Percentiles rank a stretch among this genome's conserved stretches.
phyloP scores from a whole-genome alignment of 1,140 invertebrate genomes.

The Procambarus virginalis region DNA sequence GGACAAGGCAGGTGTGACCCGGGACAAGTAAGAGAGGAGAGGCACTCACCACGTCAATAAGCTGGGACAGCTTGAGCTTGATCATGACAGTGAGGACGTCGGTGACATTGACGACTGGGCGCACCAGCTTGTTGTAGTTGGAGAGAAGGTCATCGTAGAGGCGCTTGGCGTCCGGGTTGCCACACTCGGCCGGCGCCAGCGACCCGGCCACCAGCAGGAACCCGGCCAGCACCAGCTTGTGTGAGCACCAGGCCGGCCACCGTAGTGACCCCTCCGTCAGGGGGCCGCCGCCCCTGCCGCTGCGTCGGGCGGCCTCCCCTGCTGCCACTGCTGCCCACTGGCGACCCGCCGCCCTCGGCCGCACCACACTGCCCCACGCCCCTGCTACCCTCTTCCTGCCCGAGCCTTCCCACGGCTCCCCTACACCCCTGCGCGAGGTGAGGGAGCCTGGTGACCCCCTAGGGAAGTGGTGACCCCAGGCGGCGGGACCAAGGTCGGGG shows the following conservation, averaged over 20 bases:
- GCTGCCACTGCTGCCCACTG: background rate
- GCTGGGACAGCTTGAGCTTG: conserved; percentile 52
- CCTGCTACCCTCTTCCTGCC: background rate
- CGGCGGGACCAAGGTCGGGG: background rate
- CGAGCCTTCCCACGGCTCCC: background rate
- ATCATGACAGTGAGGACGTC: conserved; percentile 53
- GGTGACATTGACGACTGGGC: conserved; percentile 46
- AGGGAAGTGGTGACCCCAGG: background rate
- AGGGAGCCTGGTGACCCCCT: background rate
- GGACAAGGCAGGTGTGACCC: background rate
- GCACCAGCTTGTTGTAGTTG: conserved; percentile 55
- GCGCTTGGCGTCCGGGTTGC: conserved; percentile 51
- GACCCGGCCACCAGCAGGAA: conserved; percentile 25
- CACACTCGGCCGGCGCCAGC: conserved; percentile 30
- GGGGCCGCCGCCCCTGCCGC: background rate
- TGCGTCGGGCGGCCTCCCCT: background rate
- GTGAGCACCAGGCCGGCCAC: conserved; percentile 21
- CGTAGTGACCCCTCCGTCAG: background rate
- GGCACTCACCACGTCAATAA: conserved; percentile 48
- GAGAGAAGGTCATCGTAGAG: conserved; percentile 48
- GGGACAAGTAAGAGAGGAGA: background rate
- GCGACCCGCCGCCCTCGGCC: too few relatives aligned
- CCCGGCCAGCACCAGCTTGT: conserved; percentile 22
- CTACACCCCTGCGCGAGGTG: background rate
- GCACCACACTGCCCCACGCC: background rate